phyloP scores from a whole-genome alignment of 2,888 invertebrate genomes.

The Cyclophora albipunctata region DNA sequence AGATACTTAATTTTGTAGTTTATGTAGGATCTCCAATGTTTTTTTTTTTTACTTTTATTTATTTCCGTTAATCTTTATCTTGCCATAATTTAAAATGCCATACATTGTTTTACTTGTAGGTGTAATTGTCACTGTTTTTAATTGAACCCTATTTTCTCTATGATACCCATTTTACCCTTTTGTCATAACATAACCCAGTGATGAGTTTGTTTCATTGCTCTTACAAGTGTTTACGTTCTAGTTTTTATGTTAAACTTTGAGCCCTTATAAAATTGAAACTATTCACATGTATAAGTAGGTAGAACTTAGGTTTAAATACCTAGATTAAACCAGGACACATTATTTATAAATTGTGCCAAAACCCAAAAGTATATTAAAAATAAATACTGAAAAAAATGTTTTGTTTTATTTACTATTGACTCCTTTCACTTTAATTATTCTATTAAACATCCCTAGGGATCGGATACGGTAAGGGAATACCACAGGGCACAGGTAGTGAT shows the following conservation, averaged over 20 bases:
- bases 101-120: constrained; percentile 10
- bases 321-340: constrained; percentile 71
- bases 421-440: too few relatives aligned
- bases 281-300: constrained; percentile 59
- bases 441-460: too few relatives aligned
- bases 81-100: constrained; percentile 26
- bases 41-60: constrained; percentile 35
- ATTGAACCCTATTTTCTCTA: not conserved
- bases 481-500: too few relatives aligned
- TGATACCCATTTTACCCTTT: too few relatives aligned
- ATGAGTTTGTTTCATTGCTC: too few relatives aligned
- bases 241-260: constrained; percentile 23
- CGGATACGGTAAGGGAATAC: too few relatives aligned
- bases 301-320: constrained; percentile 68
- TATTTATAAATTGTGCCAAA: constrained; percentile 74
- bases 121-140: constrained; percentile 6
- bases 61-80: constrained; percentile 27
- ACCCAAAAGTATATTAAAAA: constrained; percentile 74
- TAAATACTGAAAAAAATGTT: constrained; percentile 49
- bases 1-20: constrained; percentile 44
- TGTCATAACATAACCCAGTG: too few relatives aligned
- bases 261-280: constrained; percentile 32
- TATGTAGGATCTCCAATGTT: constrained; percentile 56
- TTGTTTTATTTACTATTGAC: constrained; percentile 35
- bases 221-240: constrained; percentile 11